Conservation (phyloP, 2,113 vertebrate genomes). For the Scolopax mira region DNA sequence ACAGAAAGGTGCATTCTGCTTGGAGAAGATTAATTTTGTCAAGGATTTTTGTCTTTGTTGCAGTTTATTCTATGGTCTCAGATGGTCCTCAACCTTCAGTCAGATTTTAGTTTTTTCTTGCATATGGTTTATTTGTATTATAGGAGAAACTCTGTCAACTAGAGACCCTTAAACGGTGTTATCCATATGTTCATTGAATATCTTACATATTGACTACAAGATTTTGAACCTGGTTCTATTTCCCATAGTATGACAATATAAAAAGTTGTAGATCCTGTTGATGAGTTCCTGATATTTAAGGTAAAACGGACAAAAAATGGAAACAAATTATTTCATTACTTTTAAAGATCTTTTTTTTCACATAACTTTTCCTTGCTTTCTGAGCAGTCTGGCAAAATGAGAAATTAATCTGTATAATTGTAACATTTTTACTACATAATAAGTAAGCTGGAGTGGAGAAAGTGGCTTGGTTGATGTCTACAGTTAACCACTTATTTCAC, state of each 20-base stretch:
- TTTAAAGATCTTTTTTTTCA: not conserved
- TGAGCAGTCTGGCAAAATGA: not conserved
- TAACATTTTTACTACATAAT: not conserved
- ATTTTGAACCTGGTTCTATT: not conserved
- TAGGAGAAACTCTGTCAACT: not conserved
- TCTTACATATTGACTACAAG: not conserved
- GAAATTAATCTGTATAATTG: not conserved
- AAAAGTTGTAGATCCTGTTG: not conserved
- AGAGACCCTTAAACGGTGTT: not conserved
- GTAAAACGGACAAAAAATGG: not conserved
- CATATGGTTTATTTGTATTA: not conserved
- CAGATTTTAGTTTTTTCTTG: not conserved
- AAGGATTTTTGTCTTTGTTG: not conserved
- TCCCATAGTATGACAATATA: not conserved
- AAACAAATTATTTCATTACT: not conserved
- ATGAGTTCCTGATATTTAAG: not conserved
- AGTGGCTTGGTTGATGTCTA: not conserved
- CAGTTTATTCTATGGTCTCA: not conserved
- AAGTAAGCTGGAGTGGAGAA: not conserved
- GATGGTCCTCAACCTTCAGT: not conserved
- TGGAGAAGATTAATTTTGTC: not conserved
- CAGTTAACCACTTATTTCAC: not conserved
- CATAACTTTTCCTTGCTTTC: not conserved
- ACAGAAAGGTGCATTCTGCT: not conserved
- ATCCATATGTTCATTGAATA: not conserved